Evolutionary conservation across 2,113 vertebrate species (phyloP), one percentile per base, ranked within the genome.

Genomic region (Andinoacara biseriatus): DNA sequence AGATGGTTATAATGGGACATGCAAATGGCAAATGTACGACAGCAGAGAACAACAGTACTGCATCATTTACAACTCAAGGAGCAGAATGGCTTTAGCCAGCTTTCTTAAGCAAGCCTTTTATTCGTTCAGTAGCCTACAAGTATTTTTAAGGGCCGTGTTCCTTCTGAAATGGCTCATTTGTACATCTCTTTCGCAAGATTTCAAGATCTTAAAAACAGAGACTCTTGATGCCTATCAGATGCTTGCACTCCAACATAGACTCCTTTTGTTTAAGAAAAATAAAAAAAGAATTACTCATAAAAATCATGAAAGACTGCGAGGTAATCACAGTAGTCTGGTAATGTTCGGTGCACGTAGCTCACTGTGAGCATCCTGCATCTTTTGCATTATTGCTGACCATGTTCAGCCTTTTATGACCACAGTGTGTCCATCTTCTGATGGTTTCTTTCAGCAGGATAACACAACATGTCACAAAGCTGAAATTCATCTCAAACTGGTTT

Each of bases 31-130:
- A 69, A 52, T 29, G 65, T 26, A 52, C 10, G 24, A 69, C 40
- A 69, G 65, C 65, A 69, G 43, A 31, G 65, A 69, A 49, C 24
- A 31, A 49, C 15, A 52, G 65, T 29, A 49, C 7, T 69, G 65
- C 43, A 20, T 52, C 65, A 69, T 69, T 69, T 69, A 69, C 65
- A 52, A 20, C 65, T 69, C 43, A 69, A 69, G 43, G 43, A 69
- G 24, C 65, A 31, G 43, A 20, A 3, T 1, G 3, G 31, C 31
- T 31, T 31, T 31, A 31, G 31, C 31, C 31, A 31, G 5, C 33
- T 29, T 15, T 52, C 18, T 69, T 52, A 69, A n/a, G 65, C 18
- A 52, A 69, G 65, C 65, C 22, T 29, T 69, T 69, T 49, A 49
- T 67, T 49, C 26, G 29, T 69, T 69, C 5, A 52, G 40, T 69